These are phyloP conservation scores for Ramphastos sulfuratus DNA, from an alignment of 2,113 vertebrate species.

Conservation along the genomic window DNA sequence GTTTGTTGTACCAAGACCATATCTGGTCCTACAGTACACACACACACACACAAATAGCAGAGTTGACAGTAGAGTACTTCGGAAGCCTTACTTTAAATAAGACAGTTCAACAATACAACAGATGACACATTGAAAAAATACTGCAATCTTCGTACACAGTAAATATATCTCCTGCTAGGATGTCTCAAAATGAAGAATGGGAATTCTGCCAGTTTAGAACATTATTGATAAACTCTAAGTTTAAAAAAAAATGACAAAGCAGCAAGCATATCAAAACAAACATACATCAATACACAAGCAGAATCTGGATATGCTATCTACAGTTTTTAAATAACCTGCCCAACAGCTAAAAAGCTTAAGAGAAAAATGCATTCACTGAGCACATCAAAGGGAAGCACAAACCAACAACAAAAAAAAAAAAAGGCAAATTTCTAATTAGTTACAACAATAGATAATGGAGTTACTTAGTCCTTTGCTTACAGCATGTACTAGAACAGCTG, in stretches of 20 bases:
- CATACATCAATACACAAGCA: not conserved
- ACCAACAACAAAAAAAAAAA: not conserved
- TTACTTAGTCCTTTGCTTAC: not conserved
- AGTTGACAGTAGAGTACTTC: not conserved
- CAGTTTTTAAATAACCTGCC: not conserved
- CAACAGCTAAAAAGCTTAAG: not conserved
- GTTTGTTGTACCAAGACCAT: not conserved
- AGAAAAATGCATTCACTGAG: not conserved
- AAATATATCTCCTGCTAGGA: not conserved
- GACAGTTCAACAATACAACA: not conserved
- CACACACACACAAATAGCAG: not conserved
- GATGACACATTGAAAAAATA: not conserved
- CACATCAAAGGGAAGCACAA: not conserved
- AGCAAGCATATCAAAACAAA: not conserved
- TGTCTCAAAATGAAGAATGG: not conserved
- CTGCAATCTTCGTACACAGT: not conserved
- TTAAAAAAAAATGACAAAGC: not conserved
- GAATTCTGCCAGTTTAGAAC: not conserved
- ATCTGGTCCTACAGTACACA: not conserved
- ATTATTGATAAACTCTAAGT: not conserved
- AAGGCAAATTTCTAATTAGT: not conserved
- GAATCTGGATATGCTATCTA: not conserved
- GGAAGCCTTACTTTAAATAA: not conserved
- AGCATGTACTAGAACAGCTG: not conserved
- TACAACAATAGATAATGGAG: not conserved